These are phyloP conservation scores for Trissolcus basalis DNA, from an alignment of 1,140 invertebrate genomes.

Conservation along the genomic window DNA sequence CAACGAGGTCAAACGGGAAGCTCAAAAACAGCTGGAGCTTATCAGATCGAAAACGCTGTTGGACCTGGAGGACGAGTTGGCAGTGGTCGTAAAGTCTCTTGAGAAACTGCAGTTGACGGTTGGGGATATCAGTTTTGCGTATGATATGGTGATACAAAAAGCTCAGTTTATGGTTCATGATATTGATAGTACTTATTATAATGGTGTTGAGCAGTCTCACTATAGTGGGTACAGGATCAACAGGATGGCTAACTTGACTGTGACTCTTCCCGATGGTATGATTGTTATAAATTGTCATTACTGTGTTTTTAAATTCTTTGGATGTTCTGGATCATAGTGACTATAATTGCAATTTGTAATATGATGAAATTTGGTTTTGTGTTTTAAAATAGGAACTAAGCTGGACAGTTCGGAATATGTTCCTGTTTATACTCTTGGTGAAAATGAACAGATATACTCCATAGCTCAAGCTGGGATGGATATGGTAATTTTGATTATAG, in stretches of 20 bases:
- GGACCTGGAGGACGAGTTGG: constrained; percentile 6
- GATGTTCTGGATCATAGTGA: background rate
- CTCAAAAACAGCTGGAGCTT: constrained; percentile 11
- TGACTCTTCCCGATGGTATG: constrained; percentile 24
- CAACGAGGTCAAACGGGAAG: background rate
- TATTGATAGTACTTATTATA: background rate
- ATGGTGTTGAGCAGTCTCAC: background rate
- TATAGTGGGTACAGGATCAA: background rate
- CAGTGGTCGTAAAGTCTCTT: constrained; percentile 7
- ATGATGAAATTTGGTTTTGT: background rate
- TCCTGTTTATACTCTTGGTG: constrained; percentile 11
- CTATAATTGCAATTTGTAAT: background rate
- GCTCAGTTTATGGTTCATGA: background rate
- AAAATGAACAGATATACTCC: constrained; percentile 8
- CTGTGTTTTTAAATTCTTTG: too few species aligned
- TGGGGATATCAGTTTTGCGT: background rate
- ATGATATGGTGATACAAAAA: background rate
- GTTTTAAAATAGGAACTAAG: constrained; percentile 7
- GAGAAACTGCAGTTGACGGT: constrained; percentile 2
- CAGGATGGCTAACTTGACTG: constrained; percentile 17
- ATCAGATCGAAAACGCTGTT: constrained; percentile 10
- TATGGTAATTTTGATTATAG: constrained; percentile 2
- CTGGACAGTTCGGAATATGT: constrained; percentile 7
- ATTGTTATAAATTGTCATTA: background rate
- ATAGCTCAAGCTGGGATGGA: constrained; percentile 11